Evolutionary conservation across 2,113 vertebrate genomes (phyloP).

Genomic region (Macquaria ambigua): DNA sequence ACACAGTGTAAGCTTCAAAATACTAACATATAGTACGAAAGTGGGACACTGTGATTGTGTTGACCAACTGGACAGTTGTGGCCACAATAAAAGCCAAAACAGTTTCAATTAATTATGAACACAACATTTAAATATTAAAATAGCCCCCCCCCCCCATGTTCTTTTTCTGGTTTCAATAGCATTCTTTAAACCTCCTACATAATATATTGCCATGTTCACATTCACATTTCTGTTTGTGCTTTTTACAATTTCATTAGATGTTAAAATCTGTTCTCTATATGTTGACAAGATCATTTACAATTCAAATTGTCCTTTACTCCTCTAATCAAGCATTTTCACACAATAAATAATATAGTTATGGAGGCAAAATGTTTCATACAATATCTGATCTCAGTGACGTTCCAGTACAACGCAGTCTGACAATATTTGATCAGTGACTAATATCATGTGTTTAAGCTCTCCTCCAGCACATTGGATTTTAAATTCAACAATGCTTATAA

Average conservation of each 20-base stretch:
- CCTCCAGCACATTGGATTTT: neutral
- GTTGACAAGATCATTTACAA: slow-evolving; percentile 67
- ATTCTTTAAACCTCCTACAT: slow-evolving; percentile 53
- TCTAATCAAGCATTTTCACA: slow-evolving; percentile 52
- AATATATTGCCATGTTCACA: slow-evolving; percentile 72
- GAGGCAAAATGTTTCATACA: slow-evolving; percentile 54
- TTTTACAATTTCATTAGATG: slow-evolving; percentile 69
- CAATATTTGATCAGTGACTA: slow-evolving; percentile 29
- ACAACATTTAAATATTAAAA: slow-evolving; percentile 61
- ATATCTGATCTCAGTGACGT: slow-evolving; percentile 42
- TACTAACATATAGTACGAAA: slow-evolving; percentile 4
- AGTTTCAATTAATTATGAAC: slow-evolving; percentile 38
- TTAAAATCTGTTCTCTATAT: slow-evolving; percentile 64
- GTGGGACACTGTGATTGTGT: slow-evolving; percentile 38
- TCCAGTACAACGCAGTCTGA: slow-evolving; percentile 6
- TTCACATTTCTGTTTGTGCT: slow-evolving; percentile 80
- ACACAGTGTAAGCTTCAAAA: neutral
- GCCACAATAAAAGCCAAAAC: slow-evolving; percentile 28
- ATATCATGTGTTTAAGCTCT: neutral
- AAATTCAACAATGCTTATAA: slow-evolving; percentile 20
- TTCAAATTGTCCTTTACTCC: slow-evolving; percentile 55
- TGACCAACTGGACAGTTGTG: slow-evolving; percentile 34
- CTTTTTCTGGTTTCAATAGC: slow-evolving; percentile 45
- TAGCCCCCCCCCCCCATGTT: slow-evolving; percentile 5
- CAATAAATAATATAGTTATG: slow-evolving; percentile 75